Conservation (phyloP, 2,888 invertebrate genomes). For the Uropetala carovei region DNA sequence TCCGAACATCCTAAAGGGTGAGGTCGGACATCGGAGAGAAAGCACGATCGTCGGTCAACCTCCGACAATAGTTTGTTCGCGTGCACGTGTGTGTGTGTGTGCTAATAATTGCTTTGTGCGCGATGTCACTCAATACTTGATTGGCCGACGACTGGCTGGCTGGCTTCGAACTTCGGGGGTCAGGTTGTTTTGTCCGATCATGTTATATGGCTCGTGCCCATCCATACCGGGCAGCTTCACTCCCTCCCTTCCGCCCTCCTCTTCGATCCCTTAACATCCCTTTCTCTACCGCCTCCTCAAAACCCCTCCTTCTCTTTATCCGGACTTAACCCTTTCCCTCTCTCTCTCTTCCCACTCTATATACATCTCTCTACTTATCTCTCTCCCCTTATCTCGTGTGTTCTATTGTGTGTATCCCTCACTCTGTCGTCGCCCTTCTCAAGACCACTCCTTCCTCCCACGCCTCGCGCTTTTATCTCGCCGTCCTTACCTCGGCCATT, state of each 20-base stretch:
- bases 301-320: neutral
- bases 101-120: slow-evolving; percentile 53
- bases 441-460: slow-evolving; percentile 10
- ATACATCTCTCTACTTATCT: neutral
- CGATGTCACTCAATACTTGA: slow-evolving; percentile 43
- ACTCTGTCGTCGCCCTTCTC: neutral
- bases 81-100: neutral
- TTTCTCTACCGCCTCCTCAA: neutral
- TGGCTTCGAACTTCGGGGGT: neutral
- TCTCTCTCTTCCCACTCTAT: too few relatives aligned
- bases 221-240: neutral
- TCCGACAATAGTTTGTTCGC: slow-evolving; percentile 24
- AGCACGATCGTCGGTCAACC: neutral
- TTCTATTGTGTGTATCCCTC: slow-evolving; percentile 11
- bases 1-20: neutral
- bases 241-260: neutral
- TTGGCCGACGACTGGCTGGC: neutral
- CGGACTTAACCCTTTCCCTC: too few relatives aligned
- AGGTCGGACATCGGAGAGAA: neutral
- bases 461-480: neutral
- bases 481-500: neutral
- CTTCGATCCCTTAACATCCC: neutral
- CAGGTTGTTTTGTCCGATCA: slow-evolving; percentile 34
- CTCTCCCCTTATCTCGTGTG: neutral
- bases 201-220: slow-evolving; percentile 16